A percentile compares a stretch with the other conserved stretches of the same genome.
These are phyloP conservation scores for Nebria brevicollis DNA, from an alignment of 2,888 invertebrate genomes.

Conservation along the genomic window DNA sequence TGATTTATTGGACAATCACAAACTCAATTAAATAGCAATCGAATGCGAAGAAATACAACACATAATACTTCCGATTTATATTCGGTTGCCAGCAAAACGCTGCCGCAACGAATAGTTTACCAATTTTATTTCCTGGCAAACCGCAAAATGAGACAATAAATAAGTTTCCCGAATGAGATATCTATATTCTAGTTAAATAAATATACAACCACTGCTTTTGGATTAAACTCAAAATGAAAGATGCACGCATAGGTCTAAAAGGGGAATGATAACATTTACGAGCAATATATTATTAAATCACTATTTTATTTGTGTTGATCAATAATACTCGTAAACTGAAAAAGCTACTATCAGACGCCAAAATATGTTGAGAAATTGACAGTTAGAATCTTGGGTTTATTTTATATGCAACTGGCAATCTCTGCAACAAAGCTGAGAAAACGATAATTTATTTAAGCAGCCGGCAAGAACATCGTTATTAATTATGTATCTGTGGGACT, in stretches of 20 bases:
- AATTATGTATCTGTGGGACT: background rate
- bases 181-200: conserved; percentile 8
- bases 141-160: conserved; percentile 13
- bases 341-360: too few relatives aligned
- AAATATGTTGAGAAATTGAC: background rate
- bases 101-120: conserved; percentile 4
- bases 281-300: conserved; percentile 4
- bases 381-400: background rate
- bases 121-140: conserved; percentile 1
- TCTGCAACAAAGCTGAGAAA: background rate
- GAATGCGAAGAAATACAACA: conserved; percentile 1
- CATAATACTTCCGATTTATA: background rate
- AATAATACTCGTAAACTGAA: conserved; percentile 3
- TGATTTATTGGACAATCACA: background rate
- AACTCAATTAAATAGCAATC: background rate
- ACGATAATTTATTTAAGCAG: background rate
- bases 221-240: background rate
- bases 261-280: background rate
- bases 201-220: background rate
- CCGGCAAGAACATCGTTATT: background rate
- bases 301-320: conserved; percentile 3
- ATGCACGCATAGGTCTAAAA: background rate
- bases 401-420: background rate
- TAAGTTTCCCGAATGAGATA: background rate
- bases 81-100: conserved; percentile 1